A percentile compares a stretch with the other conserved stretches of the same genome.
These are phyloP conservation scores for Ophioninae sp. DNA, from an alignment of 2,888 invertebrate species.

Conservation along the genomic window DNA sequence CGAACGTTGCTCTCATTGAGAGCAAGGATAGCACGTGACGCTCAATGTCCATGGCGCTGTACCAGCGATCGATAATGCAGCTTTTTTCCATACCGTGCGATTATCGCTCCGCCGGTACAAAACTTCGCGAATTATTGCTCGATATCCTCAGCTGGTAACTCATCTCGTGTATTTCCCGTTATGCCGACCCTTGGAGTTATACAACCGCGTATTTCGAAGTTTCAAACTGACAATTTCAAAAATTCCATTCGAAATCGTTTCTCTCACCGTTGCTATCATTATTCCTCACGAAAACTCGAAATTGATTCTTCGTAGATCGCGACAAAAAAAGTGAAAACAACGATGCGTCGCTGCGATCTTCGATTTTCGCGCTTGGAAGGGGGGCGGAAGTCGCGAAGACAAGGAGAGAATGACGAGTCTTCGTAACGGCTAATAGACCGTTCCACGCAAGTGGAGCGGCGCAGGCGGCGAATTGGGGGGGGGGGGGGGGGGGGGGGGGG, in stretches of 20 bases:
- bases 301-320: neutral
- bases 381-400: no score
- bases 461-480: no score
- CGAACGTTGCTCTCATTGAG: constrained; percentile 1
- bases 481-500: no score
- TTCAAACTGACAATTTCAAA: no score
- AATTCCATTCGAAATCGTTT: neutral
- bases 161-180: neutral
- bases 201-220: no score
- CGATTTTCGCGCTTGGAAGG: no score
- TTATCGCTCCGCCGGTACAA: neutral
- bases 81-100: neutral
- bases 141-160: neutral
- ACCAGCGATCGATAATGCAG: neutral
- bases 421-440: no score
- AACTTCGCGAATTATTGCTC: neutral
- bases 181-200: no score
- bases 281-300: neutral
- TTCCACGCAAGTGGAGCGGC: no score
- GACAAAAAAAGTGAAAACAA: neutral
- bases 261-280: neutral
- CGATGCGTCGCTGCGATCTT: neutral
- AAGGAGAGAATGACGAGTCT: no score
- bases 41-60: neutral
- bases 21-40: neutral